Base-by-base conservation (phyloP, 2,888 invertebrate genomes). In the Piscicola geometra region DNA sequence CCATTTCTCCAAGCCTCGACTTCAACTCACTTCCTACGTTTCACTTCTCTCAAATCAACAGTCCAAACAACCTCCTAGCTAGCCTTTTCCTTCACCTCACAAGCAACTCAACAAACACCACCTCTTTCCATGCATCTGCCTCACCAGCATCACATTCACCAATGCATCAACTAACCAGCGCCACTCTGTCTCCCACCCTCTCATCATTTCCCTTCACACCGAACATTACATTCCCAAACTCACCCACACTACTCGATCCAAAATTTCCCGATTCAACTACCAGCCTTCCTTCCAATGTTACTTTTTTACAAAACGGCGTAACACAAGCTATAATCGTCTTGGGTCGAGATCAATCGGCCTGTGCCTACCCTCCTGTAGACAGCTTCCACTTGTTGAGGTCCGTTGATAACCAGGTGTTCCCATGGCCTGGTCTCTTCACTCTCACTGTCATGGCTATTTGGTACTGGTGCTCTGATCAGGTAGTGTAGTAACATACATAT, bases 381-480 rank as follows among this genome's bases (percentile, higher is more conserved):
- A 66, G 81, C 12, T 76, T 81, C 71, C 79, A 81, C 70, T 71
- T 81, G 32, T 60, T 82, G 60, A 76, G 81, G 32, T 70, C 78
- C 15, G 30, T 75, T 9, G 75, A 78, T 30, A 80, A 81, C 71
- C 35, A 75, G 0, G 76, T 80, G 41, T 78, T 82, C 21, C 82
- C 82, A 1, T 82, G 81, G 81, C 75, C 80, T 30, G 82, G 82
- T 5, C 41, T 78, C 28, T 78, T 81, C 71, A 82, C 82, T 12
- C 71, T 82, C n/a, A 78, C 79, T 66, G 77, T 82, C 56, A 78
- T 78, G 9, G 75, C 78, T n/a, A 75, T 81, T 12, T 82, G 82
- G 80, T 80, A 80, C 56, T 79, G 79, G 80, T 80, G 80, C 67
- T 78, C 80, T 21, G 80, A 80, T 64, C 80, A 80, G 78, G 80